A percentile compares a stretch with the other conserved stretches of the same genome.
phyloP scores from a whole-genome alignment of 1,140 invertebrate species.

The Maniola jurtina region DNA sequence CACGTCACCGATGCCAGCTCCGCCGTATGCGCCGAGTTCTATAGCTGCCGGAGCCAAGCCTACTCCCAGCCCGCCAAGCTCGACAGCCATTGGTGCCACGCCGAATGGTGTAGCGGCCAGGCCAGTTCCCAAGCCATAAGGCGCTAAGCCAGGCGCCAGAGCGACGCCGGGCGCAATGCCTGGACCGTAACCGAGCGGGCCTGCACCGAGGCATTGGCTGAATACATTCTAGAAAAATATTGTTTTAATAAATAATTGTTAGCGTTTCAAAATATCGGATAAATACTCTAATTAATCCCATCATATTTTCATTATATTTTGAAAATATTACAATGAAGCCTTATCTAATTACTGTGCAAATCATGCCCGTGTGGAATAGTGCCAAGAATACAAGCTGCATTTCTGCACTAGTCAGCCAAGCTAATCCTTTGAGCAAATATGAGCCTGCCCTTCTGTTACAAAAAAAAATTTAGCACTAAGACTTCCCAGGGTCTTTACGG shows the following conservation, averaged over 20 bases:
- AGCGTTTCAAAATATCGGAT: background rate
- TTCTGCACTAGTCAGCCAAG: no score
- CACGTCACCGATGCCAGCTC: constrained; percentile 42
- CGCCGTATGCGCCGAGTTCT: constrained; percentile 41
- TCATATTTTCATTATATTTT: no score
- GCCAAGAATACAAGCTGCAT: no score
- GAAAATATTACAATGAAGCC: no score
- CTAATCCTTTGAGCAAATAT: no score
- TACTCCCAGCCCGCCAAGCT: constrained; percentile 6
- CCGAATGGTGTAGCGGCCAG: background rate
- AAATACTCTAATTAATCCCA: no score
- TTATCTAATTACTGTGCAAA: no score
- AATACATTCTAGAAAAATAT: constrained; percentile 17
- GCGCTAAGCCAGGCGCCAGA: background rate
- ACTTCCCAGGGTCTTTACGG: no score
- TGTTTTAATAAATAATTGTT: background rate
- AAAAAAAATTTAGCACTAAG: no score
- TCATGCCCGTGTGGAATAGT: no score
- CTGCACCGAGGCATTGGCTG: constrained; percentile 15
- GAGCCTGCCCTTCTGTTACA: no score
- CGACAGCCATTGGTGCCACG: background rate
- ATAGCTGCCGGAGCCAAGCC: constrained; percentile 1
- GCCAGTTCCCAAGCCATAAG: background rate
- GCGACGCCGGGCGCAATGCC: background rate
- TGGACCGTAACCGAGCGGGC: constrained; percentile 7